Base-by-base conservation (phyloP, 2,888 invertebrate genomes). In the Notodonta ziczac region DNA sequence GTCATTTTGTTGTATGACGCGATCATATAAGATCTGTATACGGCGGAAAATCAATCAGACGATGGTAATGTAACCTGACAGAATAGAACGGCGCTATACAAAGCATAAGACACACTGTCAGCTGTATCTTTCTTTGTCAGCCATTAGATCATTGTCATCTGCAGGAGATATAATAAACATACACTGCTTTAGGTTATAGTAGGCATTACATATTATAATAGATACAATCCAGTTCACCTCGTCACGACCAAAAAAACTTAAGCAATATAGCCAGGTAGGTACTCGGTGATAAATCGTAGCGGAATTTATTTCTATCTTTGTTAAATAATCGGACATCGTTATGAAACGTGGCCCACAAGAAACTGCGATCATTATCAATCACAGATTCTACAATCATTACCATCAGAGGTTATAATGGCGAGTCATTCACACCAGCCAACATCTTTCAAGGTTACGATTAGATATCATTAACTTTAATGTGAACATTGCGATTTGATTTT, bases 321-420 rank as follows among this genome's bases (percentile, higher is more conserved):
- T 80, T 76, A 75, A 73, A 77, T 80, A 84, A 82, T 78, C 73
- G 65, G 55, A 62, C 66, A 72, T 77, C 71, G 69, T 80, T 80
- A 72, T 70, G 66, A 81, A 81, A 80, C 69, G 58, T 62, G 42
- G 57, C 67, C 66, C 62, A 73, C 73, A 81, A 84, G 24, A 83
- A 85, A 82, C 69, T 68, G 57, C 39, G 62, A 67, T 73, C 67
- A 64, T 73, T 75, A 77, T 77, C 67, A 69, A 24, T 58, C 62
- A 67, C 65, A 74, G 69, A 70, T 69, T 13, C 32, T 60, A n/a
- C n/a, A 46, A n/a, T 46, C n/a, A 46, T n/a, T 46, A 46, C n/a
- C 46, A 46, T 46, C 46, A 4, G 13, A n/a, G 42, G 5, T 46
- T 46, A 46, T 46, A 46, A 46, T 46, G 57, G 63, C 64, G 61